Evolutionary conservation across 2,113 vertebrate species (phyloP).

Genomic region (Peromyscus californicus): DNA sequence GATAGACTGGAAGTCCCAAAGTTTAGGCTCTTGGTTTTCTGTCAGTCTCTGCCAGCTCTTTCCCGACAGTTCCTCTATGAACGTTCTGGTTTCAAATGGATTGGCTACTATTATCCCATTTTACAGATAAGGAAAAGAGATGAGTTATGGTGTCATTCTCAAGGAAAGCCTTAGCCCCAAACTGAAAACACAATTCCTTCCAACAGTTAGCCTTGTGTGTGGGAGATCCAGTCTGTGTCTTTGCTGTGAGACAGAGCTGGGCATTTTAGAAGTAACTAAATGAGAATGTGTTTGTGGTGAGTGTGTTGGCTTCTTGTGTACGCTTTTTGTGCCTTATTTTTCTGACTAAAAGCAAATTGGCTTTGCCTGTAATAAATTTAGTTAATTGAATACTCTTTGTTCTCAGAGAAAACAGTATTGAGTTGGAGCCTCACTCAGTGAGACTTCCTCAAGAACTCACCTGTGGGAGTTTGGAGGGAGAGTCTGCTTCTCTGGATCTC

Average conservation of each 20-base stretch:
- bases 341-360: not conserved
- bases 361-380: slow-evolving; percentile 4
- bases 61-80: not conserved
- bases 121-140: slow-evolving; percentile 23
- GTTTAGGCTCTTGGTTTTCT: not conserved
- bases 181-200: slow-evolving; percentile 1
- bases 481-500: not conserved
- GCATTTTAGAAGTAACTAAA: not conserved
- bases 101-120: slow-evolving; percentile 1
- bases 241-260: not conserved
- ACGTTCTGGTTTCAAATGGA: not conserved
- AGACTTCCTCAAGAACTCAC: not conserved
- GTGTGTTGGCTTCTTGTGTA: not conserved
- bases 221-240: not conserved
- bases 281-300: not conserved
- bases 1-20: not conserved
- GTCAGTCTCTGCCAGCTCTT: not conserved
- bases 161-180: slow-evolving; percentile 8
- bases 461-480: slow-evolving; percentile 5
- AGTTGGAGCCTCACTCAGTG: not conserved
- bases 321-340: not conserved
- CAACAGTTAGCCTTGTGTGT: not conserved
- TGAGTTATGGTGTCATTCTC: not conserved
- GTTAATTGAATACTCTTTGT: slow-evolving; percentile 15
- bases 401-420: not conserved